phyloP scores from a whole-genome alignment of 2,113 vertebrate species.

The Lutjanus erythropterus region DNA sequence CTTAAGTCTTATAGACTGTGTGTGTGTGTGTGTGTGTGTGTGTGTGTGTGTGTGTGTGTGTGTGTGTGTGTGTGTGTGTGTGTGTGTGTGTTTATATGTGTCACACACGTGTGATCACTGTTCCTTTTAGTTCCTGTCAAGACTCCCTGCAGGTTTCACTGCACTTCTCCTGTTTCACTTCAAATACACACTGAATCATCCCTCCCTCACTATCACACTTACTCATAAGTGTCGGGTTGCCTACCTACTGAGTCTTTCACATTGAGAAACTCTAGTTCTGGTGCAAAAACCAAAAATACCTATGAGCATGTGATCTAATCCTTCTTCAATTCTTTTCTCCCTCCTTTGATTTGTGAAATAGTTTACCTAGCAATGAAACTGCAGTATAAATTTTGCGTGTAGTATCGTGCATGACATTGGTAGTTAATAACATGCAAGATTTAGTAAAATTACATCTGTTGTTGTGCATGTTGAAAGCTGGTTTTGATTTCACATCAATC shows the following conservation, averaged over 20 bases:
- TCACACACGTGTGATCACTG: constrained; percentile 1
- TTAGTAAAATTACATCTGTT: neutral
- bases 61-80: neutral
- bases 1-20: neutral
- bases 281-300: constrained; percentile 10
- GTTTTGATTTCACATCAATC: neutral
- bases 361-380: constrained; percentile 26
- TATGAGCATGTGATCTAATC: neutral
- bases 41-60: neutral
- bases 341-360: constrained; percentile 52
- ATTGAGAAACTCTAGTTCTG: constrained; percentile 33
- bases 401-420: neutral
- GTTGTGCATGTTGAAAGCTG: neutral
- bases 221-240: constrained; percentile 30
- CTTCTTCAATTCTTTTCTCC: neutral
- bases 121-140: constrained; percentile 27
- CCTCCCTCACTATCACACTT: neutral
- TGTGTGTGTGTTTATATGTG: neutral
- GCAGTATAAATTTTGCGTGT: neutral
- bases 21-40: neutral
- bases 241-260: constrained; percentile 35
- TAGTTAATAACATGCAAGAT: neutral
- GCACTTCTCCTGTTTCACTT: constrained; percentile 47
- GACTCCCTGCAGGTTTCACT: constrained; percentile 48
- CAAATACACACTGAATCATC: constrained; percentile 41